Evolutionary conservation across 2,888 invertebrate genomes (phyloP).

Genomic region (Tromatobia lineatoria): DNA sequence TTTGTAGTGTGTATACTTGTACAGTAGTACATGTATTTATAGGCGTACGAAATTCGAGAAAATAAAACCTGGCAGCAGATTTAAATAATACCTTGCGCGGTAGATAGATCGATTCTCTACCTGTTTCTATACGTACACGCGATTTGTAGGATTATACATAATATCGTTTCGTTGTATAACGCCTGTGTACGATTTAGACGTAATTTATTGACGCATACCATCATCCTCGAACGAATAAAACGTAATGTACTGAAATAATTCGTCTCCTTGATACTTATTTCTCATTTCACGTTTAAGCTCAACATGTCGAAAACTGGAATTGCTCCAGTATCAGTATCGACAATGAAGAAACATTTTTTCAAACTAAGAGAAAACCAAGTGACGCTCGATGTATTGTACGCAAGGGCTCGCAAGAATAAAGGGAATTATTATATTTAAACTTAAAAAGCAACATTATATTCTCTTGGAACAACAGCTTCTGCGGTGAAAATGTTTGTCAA

Average conservation of each 20-base stretch:
- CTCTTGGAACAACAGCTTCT: too few species aligned
- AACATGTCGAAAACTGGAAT: too few species aligned
- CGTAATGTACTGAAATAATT: constrained; percentile 43
- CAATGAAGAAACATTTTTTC: background rate
- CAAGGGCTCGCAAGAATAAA: too few species aligned
- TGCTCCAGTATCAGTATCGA: too few species aligned
- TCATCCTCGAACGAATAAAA: constrained; percentile 73
- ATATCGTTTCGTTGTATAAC: constrained; percentile 74
- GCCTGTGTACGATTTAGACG: constrained; percentile 72
- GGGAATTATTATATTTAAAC: too few species aligned
- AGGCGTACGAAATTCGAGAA: constrained; percentile 62
- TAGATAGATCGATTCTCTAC: constrained; percentile 48
- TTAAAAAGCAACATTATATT: too few species aligned
- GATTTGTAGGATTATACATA: constrained; percentile 66
- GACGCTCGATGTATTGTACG: too few species aligned
- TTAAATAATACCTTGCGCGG: constrained; percentile 47
- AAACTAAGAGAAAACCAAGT: background rate
- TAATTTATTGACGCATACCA: constrained; percentile 73
- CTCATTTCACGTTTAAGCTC: background rate
- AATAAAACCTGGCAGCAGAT: constrained; percentile 48
- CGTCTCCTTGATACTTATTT: constrained; percentile 30
- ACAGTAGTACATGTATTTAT: constrained; percentile 73
- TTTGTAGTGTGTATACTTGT: constrained; percentile 66
- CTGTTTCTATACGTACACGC: constrained; percentile 65
- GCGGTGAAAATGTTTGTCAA: too few species aligned